phyloP scores from a whole-genome alignment of 2,888 invertebrate species.

The Spodoptera exigua region DNA sequence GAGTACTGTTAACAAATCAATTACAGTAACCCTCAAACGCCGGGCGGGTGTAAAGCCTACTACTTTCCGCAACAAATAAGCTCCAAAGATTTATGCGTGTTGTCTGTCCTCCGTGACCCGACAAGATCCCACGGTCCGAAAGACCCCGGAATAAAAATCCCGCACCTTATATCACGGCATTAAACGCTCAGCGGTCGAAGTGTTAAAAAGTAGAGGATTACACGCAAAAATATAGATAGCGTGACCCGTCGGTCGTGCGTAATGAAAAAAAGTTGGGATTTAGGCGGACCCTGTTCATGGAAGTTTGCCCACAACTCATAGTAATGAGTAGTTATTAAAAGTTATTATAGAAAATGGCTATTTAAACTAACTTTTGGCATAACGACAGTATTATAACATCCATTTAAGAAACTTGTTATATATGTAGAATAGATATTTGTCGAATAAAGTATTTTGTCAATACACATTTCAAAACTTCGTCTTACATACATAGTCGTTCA shows the following conservation, averaged over 20 bases:
- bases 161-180: conserved; percentile 70
- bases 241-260: conserved; percentile 6
- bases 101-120: conserved; percentile 46
- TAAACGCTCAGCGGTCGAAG: conserved; percentile 60
- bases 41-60: conserved; percentile 51
- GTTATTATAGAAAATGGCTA: background rate
- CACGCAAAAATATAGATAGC: conserved; percentile 31
- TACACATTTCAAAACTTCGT: too few species aligned
- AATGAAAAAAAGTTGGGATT: conserved; percentile 35
- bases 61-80: conserved; percentile 73
- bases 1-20: conserved; percentile 65
- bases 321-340: conserved; percentile 19
- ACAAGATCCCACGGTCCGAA: conserved; percentile 47
- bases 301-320: conserved; percentile 17
- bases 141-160: conserved; percentile 63
- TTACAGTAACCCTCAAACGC: conserved; percentile 51
- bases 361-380: background rate
- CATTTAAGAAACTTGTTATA: too few species aligned
- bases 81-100: conserved; percentile 68
- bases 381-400: too few species aligned
- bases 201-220: conserved; percentile 48
- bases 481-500: too few species aligned
- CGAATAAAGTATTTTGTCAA: too few species aligned
- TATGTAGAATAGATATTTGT: too few species aligned
- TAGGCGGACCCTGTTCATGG: background rate